Evolutionary conservation across 2,888 invertebrate species (phyloP).

Genomic region (Ferdinandea cuprea): DNA sequence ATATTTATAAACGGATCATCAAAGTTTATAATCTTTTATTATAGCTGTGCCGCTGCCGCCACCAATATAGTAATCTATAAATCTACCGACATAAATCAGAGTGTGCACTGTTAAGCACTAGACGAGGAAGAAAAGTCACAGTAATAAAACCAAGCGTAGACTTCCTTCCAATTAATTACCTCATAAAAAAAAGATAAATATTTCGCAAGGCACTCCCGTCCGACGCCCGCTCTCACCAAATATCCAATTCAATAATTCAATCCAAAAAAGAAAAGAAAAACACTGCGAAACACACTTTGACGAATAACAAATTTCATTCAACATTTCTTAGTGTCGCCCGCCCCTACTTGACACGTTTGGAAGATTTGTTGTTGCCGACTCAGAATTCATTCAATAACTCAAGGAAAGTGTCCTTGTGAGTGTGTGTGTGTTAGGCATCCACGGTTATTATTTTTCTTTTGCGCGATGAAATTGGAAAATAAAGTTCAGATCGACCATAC

Average conservation of each 20-base stretch:
- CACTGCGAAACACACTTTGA: conserved; percentile 5
- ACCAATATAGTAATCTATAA: conserved; percentile 28
- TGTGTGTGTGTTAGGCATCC: background rate
- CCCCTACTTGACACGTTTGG: background rate
- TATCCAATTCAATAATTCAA: background rate
- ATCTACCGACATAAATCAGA: conserved; percentile 61
- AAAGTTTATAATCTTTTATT: conserved; percentile 43
- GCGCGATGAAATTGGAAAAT: conserved; percentile 16
- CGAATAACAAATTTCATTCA: conserved; percentile 26
- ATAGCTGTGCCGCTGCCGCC: conserved; percentile 45
- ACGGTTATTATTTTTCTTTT: conserved; percentile 1
- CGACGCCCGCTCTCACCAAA: background rate
- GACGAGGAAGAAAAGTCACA: background rate
- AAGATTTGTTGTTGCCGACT: conserved; percentile 16
- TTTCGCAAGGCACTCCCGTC: background rate
- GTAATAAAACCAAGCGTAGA: conserved; percentile 40
- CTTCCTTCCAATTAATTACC: conserved; percentile 59
- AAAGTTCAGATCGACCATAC: conserved; percentile 41
- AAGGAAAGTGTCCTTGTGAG: conserved; percentile 32
- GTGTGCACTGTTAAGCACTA: conserved; percentile 22
- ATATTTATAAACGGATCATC: conserved; percentile 37
- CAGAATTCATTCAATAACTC: conserved; percentile 59
- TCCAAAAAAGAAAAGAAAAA: background rate
- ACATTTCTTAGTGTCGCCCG: background rate
- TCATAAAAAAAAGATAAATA: conserved; percentile 44